Percentiles rank a stretch among this genome's conserved stretches.
Conservation (phyloP, 2,113 vertebrate species). For the Stictonetta naevosa region DNA sequence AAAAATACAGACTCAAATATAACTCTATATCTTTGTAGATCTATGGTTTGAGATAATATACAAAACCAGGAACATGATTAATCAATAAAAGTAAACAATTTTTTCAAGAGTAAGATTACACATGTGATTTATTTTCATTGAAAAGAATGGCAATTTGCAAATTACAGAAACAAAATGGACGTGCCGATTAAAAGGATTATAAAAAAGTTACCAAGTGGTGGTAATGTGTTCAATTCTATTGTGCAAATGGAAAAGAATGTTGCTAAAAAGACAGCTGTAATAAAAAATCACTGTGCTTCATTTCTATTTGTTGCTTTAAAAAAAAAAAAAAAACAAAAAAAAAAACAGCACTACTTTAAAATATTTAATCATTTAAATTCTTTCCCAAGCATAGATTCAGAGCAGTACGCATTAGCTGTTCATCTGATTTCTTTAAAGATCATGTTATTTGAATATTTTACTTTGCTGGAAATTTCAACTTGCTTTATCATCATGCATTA, state of each 20-base stretch:
- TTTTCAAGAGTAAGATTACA: not conserved
- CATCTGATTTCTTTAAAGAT: not conserved
- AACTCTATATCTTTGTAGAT: not conserved
- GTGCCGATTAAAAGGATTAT: conserved; percentile 37
- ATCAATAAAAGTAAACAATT: conserved; percentile 42
- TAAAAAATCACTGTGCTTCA: conserved; percentile 1
- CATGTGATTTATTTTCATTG: conserved; percentile 27
- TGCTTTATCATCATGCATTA: not conserved
- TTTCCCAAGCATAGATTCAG: not conserved
- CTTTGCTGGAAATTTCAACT: not conserved
- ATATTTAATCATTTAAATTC: not conserved
- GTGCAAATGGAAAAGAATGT: conserved; percentile 28
- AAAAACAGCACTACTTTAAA: not conserved
- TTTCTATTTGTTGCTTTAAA: conserved; percentile 4
- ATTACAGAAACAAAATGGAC: conserved; percentile 36
- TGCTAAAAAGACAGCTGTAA: conserved; percentile 10
- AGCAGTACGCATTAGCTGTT: not conserved
- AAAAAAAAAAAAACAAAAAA: not conserved
- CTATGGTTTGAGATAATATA: conserved; percentile 29
- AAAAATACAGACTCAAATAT: conserved; percentile 3
- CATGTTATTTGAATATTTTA: not conserved
- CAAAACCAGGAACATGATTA: not conserved
- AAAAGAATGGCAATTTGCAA: conserved; percentile 24
- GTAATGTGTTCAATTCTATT: conserved; percentile 12
- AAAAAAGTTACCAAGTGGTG: conserved; percentile 4